These are phyloP conservation scores for Thripadectes ignobilis DNA, from an alignment of 2,797 vertebrate species.

Conservation along the genomic window DNA sequence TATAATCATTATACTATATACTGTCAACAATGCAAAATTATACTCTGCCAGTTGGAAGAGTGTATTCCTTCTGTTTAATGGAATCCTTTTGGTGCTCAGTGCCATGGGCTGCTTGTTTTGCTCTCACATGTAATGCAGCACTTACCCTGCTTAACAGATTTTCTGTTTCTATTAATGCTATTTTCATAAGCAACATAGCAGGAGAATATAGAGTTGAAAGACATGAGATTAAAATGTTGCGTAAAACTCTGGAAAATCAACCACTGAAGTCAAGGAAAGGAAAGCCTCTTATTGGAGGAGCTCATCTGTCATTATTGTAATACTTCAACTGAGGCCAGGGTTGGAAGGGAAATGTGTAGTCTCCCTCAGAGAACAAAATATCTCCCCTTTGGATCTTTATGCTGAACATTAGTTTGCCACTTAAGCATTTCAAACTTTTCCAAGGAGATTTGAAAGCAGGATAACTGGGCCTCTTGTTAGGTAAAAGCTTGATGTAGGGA, in stretches of 20 bases:
- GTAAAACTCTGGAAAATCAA: constrained; percentile 52
- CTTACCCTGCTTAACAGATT: constrained; percentile 50
- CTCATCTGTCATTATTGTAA: constrained; percentile 57
- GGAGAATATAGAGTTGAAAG: constrained; percentile 50
- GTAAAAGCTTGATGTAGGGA: background rate
- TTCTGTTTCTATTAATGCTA: constrained; percentile 50
- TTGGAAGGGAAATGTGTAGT: constrained; percentile 32
- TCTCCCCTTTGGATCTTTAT: constrained; percentile 33
- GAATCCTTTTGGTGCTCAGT: constrained; percentile 50
- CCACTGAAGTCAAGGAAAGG: constrained; percentile 55
- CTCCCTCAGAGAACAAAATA: background rate
- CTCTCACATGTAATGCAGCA: constrained; percentile 15
- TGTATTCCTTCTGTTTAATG: constrained; percentile 65
- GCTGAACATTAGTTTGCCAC: constrained; percentile 33
- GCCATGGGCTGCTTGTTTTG: constrained; percentile 54
- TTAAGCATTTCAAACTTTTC: constrained; percentile 35
- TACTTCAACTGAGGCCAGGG: constrained; percentile 28
- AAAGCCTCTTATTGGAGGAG: constrained; percentile 65
- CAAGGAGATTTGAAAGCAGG: background rate
- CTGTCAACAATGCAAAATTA: constrained; percentile 51
- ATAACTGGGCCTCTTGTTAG: background rate
- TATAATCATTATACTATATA: constrained; percentile 47
- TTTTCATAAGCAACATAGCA: constrained; percentile 60
- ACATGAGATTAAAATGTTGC: constrained; percentile 56
- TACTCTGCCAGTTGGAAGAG: constrained; percentile 46